Evolutionary conservation across 2,113 vertebrate species (phyloP).

Genomic region (Girardinichthys multiradiatus): DNA sequence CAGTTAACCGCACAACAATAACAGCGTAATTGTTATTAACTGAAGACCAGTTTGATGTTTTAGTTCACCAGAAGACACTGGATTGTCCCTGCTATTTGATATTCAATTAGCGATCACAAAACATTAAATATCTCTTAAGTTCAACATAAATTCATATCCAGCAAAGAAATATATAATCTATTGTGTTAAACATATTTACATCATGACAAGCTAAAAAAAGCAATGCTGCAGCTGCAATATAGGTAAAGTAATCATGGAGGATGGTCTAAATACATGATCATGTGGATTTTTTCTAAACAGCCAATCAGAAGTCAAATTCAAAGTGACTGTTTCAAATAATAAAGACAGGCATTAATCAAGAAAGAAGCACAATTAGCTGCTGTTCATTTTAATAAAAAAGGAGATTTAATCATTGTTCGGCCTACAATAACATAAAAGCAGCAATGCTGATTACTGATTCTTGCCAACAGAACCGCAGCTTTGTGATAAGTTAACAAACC

Average conservation of each 20-base stretch:
- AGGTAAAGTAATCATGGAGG: background rate
- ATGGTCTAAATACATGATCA: background rate
- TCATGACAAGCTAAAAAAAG: background rate
- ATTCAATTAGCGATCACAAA: background rate
- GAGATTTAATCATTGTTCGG: background rate
- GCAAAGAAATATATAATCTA: background rate
- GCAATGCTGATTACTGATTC: background rate
- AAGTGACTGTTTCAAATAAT: background rate
- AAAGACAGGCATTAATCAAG: background rate
- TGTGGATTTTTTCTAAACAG: background rate
- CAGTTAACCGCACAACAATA: too few species aligned
- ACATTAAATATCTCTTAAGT: background rate
- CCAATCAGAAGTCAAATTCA: background rate
- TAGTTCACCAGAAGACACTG: too few species aligned
- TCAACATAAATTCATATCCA: background rate
- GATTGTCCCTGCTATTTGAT: too few species aligned
- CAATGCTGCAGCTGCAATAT: background rate
- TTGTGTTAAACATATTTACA: background rate
- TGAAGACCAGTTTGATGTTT: too few species aligned
- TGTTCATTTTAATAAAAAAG: background rate
- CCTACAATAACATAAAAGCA: constrained; percentile 3
- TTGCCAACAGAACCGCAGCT: background rate
- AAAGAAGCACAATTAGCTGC: background rate
- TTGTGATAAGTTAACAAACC: background rate
- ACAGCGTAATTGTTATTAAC: too few species aligned